A percentile compares a stretch with the other conserved stretches of the same genome.
Conservation (phyloP, 2,888 invertebrate species). For the Pteria penguin region DNA sequence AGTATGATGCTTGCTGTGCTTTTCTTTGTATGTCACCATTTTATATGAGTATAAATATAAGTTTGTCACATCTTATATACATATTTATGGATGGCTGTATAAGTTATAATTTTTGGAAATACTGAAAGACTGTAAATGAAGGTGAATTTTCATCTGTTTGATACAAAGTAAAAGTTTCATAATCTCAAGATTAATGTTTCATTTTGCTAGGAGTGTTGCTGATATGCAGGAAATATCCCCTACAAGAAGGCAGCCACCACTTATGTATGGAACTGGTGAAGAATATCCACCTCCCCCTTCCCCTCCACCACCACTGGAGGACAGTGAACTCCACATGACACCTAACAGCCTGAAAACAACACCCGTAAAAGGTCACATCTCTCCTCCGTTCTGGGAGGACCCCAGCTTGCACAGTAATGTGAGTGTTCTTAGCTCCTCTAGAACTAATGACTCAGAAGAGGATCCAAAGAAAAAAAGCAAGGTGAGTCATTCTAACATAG, state of each 20-base stretch:
- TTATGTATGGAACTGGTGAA: conserved; percentile 11
- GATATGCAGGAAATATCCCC: conserved; percentile 15
- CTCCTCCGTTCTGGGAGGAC: conserved; percentile 31
- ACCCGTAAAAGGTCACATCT: conserved; percentile 42
- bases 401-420: conserved; percentile 56
- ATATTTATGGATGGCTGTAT: too few relatives aligned
- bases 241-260: background rate
- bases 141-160: too few relatives aligned
- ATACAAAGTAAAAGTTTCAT: too few relatives aligned
- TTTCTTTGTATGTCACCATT: too few relatives aligned
- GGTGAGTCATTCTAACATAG: too few relatives aligned
- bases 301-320: conserved; percentile 66
- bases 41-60: too few relatives aligned
- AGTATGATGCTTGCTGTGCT: too few relatives aligned
- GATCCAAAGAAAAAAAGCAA: conserved; percentile 62
- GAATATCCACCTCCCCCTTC: conserved; percentile 64
- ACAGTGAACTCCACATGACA: conserved; percentile 51
- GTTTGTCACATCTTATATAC: too few relatives aligned
- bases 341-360: conserved; percentile 43
- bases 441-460: conserved; percentile 68
- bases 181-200: too few relatives aligned
- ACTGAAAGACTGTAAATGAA: too few relatives aligned
- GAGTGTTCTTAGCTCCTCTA: conserved; percentile 62
- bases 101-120: too few relatives aligned
- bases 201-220: conserved; percentile 6